Evolutionary conservation across 2,797 vertebrate genomes (phyloP), one percentile per base, ranked within the genome.

Genomic region (Carcharodon carcharias): DNA sequence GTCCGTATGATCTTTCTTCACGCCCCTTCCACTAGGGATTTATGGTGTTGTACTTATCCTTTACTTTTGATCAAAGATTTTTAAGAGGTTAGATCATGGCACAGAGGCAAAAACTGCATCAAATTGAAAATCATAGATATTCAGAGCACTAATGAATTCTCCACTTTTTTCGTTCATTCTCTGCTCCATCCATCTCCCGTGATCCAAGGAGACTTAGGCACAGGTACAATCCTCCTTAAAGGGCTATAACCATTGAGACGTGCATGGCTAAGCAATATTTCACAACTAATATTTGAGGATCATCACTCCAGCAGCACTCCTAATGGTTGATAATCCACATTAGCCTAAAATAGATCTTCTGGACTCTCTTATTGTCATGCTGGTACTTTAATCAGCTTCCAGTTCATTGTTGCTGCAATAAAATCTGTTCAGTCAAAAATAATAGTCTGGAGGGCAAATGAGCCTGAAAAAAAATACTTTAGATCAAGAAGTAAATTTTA

Each of bases 341-440:
- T 35, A 73, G 7, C 16, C 7, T 95, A 58, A 95, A 95, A 77
- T 95, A 45, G 94, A 95, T 58, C 35, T 94, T 45, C 69, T 58
- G 50, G 12, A 56, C 12, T 14, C n/a, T 63, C 91, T 26, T 50
- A 40, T n/a, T 92, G 45, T 92, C 35, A 65, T 23, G 35, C 89
- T 92, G 11, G 23, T 73, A 0, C 65, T 31, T 95, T 58, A 73
- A 95, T 77, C 69, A 95, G 50, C 69, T 77, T 77, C 31, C 45
- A 73, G 69, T 56, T 54, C 67, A 71, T 95, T 77, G 50, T 95
- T 58, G 5, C 11, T 77, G 14, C 26, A 54, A 95, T 73, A 73
- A 77, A 95, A 95, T 14, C 67, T 28, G 31, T 50, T 95, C 69
- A 73, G 69, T 73, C 67, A 73, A 95, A 95, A 95, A 71, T 71